Evolutionary conservation across 35 echinoderm and acorn worm genomes (phyloP).

Genomic region (Apostichopus japonicus): DNA sequence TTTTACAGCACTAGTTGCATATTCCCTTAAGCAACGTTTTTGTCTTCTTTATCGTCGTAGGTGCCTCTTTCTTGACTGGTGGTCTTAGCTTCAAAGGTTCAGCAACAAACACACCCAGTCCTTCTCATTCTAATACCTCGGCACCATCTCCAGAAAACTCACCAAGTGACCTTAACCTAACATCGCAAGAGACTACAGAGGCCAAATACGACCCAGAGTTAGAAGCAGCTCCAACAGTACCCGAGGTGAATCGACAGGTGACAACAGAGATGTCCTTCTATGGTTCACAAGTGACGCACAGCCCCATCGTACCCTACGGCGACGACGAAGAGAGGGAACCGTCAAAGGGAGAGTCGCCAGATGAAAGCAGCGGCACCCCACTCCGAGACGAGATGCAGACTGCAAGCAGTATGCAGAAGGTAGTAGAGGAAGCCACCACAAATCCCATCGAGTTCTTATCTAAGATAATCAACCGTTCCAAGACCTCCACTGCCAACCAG

Average conservation of each 20-base stretch:
- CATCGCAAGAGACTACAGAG: background rate
- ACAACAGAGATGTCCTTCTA: background rate
- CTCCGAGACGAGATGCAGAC: slow-evolving; percentile 20
- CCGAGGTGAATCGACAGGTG: background rate
- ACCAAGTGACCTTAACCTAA: slow-evolving; percentile 46
- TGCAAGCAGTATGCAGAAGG: background rate
- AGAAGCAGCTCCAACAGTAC: background rate
- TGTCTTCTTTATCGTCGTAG: background rate
- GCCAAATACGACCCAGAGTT: background rate
- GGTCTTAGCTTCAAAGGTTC: slow-evolving; percentile 21
- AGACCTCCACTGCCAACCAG: slow-evolving; percentile 11
- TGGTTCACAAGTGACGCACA: background rate
- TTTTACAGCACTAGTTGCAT: no score
- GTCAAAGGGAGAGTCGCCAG: background rate
- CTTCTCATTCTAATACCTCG: slow-evolving; percentile 55
- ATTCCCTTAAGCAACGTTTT: no score
- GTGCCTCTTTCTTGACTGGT: slow-evolving; percentile 53
- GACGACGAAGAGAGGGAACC: background rate
- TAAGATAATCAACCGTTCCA: slow-evolving; percentile 66
- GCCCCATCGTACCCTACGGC: slow-evolving; percentile 33
- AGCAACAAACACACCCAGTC: slow-evolving; percentile 34
- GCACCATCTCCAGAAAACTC: slow-evolving; percentile 66
- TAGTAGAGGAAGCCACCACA: slow-evolving; percentile 64
- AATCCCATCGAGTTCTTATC: slow-evolving; percentile 75
- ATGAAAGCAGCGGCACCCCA: slow-evolving; percentile 16